Conservation (phyloP, 2,113 vertebrate genomes). For the Tragulus kanchil region DNA sequence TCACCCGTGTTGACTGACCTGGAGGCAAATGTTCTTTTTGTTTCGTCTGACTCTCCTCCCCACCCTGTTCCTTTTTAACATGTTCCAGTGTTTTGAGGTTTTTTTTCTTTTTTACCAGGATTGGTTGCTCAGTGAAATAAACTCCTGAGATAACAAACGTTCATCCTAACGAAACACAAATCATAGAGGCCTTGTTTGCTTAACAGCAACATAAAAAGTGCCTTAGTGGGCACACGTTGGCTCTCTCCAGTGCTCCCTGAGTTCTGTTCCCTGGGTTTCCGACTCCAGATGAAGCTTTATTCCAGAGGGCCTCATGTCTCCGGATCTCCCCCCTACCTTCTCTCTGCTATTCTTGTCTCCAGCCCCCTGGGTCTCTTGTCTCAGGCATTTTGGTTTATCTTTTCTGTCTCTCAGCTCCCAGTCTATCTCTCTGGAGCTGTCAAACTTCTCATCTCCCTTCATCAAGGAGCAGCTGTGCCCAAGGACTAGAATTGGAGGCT, state of each 20-base stretch:
- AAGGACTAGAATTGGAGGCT: background rate
- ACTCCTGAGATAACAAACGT: conserved; percentile 34
- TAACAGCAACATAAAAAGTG: background rate
- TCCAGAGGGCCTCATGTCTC: background rate
- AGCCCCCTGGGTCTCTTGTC: background rate
- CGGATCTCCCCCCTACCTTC: background rate
- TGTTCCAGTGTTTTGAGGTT: background rate
- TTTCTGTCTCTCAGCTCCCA: background rate
- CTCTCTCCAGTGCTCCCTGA: background rate
- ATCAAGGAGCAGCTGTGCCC: background rate
- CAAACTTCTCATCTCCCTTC: background rate
- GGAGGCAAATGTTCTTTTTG: background rate
- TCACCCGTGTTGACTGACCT: background rate
- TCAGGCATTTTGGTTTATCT: background rate
- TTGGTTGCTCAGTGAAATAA: background rate
- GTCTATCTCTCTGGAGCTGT: background rate
- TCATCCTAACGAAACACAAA: conserved; percentile 9
- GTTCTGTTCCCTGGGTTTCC: background rate
- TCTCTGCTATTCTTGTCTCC: background rate
- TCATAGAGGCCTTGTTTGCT: background rate
- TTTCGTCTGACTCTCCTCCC: background rate
- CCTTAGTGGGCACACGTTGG: fast-evolving
- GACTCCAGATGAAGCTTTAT: background rate
- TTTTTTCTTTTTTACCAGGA: background rate
- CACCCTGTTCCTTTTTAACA: background rate